Base-by-base conservation (phyloP, 2,113 vertebrate genomes). In the Lethenteron reissneri region DNA sequence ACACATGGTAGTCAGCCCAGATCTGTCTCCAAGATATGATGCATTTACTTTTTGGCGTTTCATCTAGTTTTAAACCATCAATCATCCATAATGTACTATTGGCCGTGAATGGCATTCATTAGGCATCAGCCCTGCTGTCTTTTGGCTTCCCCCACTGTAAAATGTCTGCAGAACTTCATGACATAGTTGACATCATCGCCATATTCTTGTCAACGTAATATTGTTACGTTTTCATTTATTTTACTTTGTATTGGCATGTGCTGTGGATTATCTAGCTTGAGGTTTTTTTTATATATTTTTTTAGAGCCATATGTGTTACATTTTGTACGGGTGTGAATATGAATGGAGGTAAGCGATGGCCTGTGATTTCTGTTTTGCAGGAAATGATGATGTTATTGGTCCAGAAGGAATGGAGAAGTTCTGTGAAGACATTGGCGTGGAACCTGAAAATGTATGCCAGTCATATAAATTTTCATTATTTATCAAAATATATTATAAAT, bases 341-440 rank as follows among this genome's bases (percentile, higher is more conserved):
- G 25, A 68, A 17, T 17, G 9, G n/a, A 68, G n/a, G 25, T 68
- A 68, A 11, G 10, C 11, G 25, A 68, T 25, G 25, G 64, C 9
- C 25, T 68, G n/a, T 25, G 25, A 17, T 68, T 68, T 11, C 64
- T 68, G n/a, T 72, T 77, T 81, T 78, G 68, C 75, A 99, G 94
- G 88, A 59, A 85, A 87, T 41, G 94, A 99, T 74, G 90, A 97
- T 62, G 80, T 92, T 73, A 89, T 99, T 74, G 91, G 94, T 74
- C 94, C 94, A 71, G 92, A 97, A 78, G 94, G 91, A 73, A 99
- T 99, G 90, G 94, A 99, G 81, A 99, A 99, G 77, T 97, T 99
- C 79, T 99, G 94, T 83, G 94, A 99, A 82, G 94, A 97, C 79
- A 97, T 99, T 75, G 91, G 92, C 76, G 94, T 99, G 25, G 94